Conservation (phyloP, 2,888 invertebrate species). For the Minunthozetes semirufus region DNA sequence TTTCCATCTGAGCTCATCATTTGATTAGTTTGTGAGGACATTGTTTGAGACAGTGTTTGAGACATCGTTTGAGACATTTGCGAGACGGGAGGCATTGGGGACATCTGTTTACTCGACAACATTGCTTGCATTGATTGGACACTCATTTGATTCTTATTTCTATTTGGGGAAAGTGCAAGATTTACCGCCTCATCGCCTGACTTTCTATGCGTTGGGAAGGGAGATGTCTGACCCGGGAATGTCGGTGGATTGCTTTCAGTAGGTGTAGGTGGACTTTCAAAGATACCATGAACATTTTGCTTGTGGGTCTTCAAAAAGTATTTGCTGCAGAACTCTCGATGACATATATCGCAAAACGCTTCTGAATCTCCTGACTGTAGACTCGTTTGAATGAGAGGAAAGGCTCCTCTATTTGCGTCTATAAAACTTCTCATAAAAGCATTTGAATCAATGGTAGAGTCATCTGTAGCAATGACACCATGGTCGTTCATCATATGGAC, state of each 20-base stretch:
- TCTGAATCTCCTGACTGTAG: constrained; percentile 41
- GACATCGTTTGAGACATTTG: constrained; percentile 1
- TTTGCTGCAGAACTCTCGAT: constrained; percentile 57
- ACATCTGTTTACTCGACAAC: constrained; percentile 1
- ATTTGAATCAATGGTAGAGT: background rate
- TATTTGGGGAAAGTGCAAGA: constrained; percentile 17
- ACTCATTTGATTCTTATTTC: background rate
- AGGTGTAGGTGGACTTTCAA: constrained; percentile 21
- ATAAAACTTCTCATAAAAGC: constrained; percentile 15
- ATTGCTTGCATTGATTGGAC: constrained; percentile 3
- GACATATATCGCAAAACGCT: constrained; percentile 54
- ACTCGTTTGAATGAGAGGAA: constrained; percentile 34
- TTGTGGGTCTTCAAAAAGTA: constrained; percentile 61
- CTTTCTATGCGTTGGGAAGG: background rate
- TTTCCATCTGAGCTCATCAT: constrained; percentile 33
- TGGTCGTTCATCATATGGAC: constrained; percentile 64
- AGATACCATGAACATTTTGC: constrained; percentile 56
- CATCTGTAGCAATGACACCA: constrained; percentile 49
- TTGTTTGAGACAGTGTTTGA: background rate
- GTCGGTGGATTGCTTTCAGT: constrained; percentile 18
- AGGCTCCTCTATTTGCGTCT: background rate
- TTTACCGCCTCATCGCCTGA: constrained; percentile 18
- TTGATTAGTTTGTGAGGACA: constrained; percentile 16
- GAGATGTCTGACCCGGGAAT: background rate
- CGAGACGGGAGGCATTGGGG: background rate